Evolutionary conservation across 2,888 invertebrate species (phyloP).

Genomic region (Gibbula magus): DNA sequence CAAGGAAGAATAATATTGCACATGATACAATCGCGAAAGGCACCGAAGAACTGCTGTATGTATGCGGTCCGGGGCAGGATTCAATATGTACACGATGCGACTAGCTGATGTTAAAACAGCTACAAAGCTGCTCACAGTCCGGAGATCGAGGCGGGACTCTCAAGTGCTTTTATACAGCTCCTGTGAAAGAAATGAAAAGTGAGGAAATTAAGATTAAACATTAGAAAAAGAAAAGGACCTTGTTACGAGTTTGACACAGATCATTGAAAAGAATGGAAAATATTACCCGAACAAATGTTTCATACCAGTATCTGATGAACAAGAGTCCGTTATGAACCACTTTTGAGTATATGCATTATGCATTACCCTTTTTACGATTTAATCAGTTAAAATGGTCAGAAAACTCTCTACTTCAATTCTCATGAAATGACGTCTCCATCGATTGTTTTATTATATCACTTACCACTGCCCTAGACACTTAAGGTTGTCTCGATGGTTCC

Average conservation of each 20-base stretch:
- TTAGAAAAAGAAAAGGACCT: no score
- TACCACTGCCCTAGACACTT: conserved; percentile 6
- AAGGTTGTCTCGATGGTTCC: background rate
- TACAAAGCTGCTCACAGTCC: background rate
- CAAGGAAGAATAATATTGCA: conserved; percentile 11
- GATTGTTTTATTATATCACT: background rate
- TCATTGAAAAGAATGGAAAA: no score
- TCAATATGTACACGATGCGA: conserved; percentile 3
- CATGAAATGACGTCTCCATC: no score
- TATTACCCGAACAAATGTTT: no score
- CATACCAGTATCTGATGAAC: no score
- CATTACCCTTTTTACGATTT: no score
- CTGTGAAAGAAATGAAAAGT: background rate
- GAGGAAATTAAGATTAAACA: no score
- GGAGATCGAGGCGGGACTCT: background rate
- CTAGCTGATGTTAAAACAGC: background rate
- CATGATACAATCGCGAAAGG: conserved; percentile 9
- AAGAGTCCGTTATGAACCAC: no score
- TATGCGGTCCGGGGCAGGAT: background rate
- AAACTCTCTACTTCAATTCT: no score
- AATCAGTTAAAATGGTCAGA: no score
- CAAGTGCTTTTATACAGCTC: conserved; percentile 2
- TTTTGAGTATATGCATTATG: no score
- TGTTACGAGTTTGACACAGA: no score
- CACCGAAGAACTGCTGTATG: background rate